Evolutionary conservation across 2,888 invertebrate species (phyloP), one percentile per base, ranked within the genome.

Genomic region (Ethmia dodecea): DNA sequence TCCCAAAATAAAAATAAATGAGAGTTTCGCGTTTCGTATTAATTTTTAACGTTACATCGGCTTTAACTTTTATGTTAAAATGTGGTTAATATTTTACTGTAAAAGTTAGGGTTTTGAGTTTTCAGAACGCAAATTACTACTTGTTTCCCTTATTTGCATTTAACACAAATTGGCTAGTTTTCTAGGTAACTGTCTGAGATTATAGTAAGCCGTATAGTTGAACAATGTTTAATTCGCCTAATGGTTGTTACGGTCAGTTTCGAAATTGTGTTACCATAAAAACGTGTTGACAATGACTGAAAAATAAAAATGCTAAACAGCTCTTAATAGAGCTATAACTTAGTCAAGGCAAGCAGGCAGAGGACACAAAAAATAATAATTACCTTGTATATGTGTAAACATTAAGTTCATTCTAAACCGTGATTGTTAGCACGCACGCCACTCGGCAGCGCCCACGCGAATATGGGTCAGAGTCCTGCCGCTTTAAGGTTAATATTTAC

Each of bases 1-100:
- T 71, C 75, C 60, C 60, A 69, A 80, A 81, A 81, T 79, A 78
- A 75, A 79, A 78, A 77, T 76, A 76, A 79, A 81, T 71, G 80
- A 72, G 78, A 76, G 69, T 74, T 78, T 80, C 67, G 70, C 77
- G 74, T 78, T 79, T 66, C 64, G 66, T 66, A 69, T 75, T 71
- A 73, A 69, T 76, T 74, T 81, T 74, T 67, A 67, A 70, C 67
- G 64, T 74, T 43, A 71, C 60, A 55, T 62, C 61, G 66, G 61
- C 63, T 72, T 70, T 60, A 49, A 60, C 58, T 62, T 61, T 62
- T 56, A 55, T 56, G 51, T 57, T 54, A 55, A 52, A 60, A 55
- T 48, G 60, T 55, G 52, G 52, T n/a, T n/a, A n/a, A n/a, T n/a
- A n/a, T n/a, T n/a, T n/a, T n/a, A n/a, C n/a, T n/a, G n/a, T n/a